Evolutionary conservation across 2,797 vertebrate species (phyloP).

Genomic region (Notoglanidium macrostoma): DNA sequence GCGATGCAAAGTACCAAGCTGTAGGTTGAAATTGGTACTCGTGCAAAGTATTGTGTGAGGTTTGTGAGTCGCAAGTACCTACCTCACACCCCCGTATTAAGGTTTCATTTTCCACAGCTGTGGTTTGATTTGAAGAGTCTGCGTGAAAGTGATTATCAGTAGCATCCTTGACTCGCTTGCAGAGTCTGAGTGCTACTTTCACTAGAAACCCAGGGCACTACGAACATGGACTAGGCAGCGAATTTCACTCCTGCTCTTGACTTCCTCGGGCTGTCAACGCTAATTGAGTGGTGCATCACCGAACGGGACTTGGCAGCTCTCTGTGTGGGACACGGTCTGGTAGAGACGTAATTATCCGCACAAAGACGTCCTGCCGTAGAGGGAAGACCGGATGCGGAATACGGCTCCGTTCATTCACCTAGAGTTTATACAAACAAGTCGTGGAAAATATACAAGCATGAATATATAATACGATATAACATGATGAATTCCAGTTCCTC

Average conservation of each 20-base stretch:
- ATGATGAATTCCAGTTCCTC: neutral
- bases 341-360: conserved; percentile 20
- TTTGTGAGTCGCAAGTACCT: neutral
- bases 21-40: neutral
- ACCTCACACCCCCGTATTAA: neutral
- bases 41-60: neutral
- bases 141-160: conserved; percentile 6
- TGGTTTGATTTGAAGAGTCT: neutral
- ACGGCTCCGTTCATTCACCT: neutral
- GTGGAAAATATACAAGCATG: neutral
- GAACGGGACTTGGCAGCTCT: conserved; percentile 37
- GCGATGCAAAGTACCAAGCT: neutral
- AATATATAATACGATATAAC: neutral
- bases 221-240: neutral
- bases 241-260: neutral
- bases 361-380: conserved; percentile 4
- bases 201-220: conserved; percentile 4
- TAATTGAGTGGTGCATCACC: conserved; percentile 23
- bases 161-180: neutral
- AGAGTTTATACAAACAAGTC: neutral
- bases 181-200: neutral
- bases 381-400: neutral
- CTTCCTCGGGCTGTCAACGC: conserved; percentile 17
- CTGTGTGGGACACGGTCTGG: conserved; percentile 24
- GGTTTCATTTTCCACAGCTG: neutral